Evolutionary conservation across 2,113 vertebrate genomes (phyloP).

Genomic region (Tragelaphus strepsiceros): DNA sequence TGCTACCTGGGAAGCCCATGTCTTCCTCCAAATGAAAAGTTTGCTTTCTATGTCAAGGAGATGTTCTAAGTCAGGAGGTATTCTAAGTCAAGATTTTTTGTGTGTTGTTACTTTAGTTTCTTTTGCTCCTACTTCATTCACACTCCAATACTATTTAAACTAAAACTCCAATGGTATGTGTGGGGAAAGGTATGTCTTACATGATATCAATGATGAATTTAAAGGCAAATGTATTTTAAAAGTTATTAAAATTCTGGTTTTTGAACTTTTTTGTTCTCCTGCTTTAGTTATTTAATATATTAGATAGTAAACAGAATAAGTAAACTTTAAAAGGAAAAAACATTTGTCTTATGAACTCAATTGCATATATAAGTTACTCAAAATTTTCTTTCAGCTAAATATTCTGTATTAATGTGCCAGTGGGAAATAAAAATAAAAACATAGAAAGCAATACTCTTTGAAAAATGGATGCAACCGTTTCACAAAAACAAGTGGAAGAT

Average conservation of each 20-base stretch:
- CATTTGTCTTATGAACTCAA: background rate
- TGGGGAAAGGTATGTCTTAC: background rate
- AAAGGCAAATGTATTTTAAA: background rate
- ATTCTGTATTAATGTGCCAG: background rate
- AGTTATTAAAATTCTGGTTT: background rate
- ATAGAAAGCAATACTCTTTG: background rate
- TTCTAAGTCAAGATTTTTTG: background rate
- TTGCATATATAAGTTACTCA: background rate
- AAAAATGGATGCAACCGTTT: background rate
- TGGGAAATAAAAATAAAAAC: slow-evolving; percentile 10
- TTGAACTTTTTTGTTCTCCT: background rate
- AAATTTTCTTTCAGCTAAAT: background rate
- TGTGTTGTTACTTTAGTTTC: background rate
- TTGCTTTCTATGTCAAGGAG: background rate
- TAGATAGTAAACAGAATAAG: background rate
- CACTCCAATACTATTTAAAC: background rate
- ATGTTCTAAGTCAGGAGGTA: background rate
- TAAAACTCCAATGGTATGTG: background rate
- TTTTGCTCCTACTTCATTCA: background rate
- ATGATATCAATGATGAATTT: background rate
- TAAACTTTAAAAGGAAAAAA: background rate
- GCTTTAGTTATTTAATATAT: background rate
- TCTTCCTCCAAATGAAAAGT: background rate
- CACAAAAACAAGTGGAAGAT: slow-evolving; percentile 12
- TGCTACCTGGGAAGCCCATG: background rate